phyloP scores from a whole-genome alignment of 2,888 invertebrate species.

The Acronicta aceris region DNA sequence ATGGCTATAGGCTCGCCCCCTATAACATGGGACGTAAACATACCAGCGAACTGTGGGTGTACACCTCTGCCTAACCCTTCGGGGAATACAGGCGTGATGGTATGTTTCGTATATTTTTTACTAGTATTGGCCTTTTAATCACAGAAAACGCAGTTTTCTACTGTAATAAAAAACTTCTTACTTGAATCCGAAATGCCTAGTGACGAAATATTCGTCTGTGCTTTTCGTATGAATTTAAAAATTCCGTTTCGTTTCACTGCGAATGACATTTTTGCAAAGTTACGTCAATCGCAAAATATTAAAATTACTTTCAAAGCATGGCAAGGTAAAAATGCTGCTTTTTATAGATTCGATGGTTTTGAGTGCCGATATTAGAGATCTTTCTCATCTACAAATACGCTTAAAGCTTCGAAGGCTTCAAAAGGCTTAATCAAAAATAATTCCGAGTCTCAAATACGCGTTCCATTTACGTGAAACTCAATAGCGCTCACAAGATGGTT shows the following conservation, averaged over 20 bases:
- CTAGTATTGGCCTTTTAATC: too few relatives aligned
- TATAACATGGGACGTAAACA: too few relatives aligned
- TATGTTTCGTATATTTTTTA: too few relatives aligned
- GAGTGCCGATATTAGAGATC: background rate
- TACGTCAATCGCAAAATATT: constrained; percentile 32
- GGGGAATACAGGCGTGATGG: too few relatives aligned
- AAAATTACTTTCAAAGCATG: constrained; percentile 20
- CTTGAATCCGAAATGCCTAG: constrained; percentile 31
- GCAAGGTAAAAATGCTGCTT: background rate
- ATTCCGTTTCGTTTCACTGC: constrained; percentile 35
- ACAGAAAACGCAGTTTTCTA: too few relatives aligned
- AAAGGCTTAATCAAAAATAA: background rate
- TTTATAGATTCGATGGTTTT: background rate
- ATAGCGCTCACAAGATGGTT: constrained; percentile 17
- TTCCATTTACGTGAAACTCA: constrained; percentile 24
- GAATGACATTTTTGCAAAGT: constrained; percentile 6
- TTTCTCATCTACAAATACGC: background rate
- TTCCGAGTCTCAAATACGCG: constrained; percentile 4
- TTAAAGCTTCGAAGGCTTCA: background rate
- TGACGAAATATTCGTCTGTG: constrained; percentile 26
- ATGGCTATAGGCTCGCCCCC: too few relatives aligned
- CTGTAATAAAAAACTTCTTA: too few relatives aligned
- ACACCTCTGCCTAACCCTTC: too few relatives aligned
- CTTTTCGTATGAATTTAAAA: constrained; percentile 27
- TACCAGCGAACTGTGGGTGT: too few relatives aligned